Conservation (phyloP, 1,140 invertebrate genomes). For the Anagrus nilaparvatae region DNA sequence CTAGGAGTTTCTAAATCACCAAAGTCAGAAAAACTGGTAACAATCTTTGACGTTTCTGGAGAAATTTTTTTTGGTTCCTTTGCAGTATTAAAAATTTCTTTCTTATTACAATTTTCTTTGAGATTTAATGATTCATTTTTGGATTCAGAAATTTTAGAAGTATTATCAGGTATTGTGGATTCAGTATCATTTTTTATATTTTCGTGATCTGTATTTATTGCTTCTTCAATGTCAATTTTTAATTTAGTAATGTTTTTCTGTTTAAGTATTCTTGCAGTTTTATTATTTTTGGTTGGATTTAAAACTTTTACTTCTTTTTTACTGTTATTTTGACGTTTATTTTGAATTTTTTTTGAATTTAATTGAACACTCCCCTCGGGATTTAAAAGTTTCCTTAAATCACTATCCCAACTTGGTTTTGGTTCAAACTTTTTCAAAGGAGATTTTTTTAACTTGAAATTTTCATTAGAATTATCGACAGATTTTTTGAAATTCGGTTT, state of each 20-base stretch:
- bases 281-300: too few relatives aligned
- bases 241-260: too few relatives aligned
- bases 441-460: neutral
- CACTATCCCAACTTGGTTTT: conserved; percentile 32
- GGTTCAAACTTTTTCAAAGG: neutral
- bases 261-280: too few relatives aligned
- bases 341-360: neutral
- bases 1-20: conserved; percentile 29
- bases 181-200: too few relatives aligned
- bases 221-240: too few relatives aligned
- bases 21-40: conserved; percentile 18
- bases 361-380: too few relatives aligned
- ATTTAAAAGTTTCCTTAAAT: conserved; percentile 23
- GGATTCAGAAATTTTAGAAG: too few relatives aligned
- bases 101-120: too few relatives aligned
- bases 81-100: too few relatives aligned
- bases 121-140: too few relatives aligned
- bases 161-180: too few relatives aligned
- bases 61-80: conserved; percentile 17
- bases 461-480: neutral
- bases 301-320: neutral
- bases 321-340: neutral
- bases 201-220: too few relatives aligned
- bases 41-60: conserved; percentile 8
- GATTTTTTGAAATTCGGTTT: conserved; percentile 9